Base-by-base conservation (phyloP, 2,888 invertebrate species). In the Conus canariensis region DNA sequence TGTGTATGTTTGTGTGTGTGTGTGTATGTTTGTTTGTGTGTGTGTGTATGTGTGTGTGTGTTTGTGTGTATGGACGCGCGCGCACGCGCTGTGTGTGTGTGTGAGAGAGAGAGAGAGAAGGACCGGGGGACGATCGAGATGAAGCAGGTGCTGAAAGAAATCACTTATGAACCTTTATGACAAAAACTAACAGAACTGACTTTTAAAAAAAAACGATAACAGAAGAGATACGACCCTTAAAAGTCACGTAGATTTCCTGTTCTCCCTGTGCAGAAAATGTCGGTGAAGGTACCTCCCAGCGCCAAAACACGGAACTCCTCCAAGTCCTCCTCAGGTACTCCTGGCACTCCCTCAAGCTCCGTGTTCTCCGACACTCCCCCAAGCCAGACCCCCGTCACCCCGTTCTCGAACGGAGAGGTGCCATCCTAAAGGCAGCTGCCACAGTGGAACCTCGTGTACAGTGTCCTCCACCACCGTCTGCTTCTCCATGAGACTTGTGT, bases 221-320 rank as follows among this genome's bases (percentile, higher is more conserved):
- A 45, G 45, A 45, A 45, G 45, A 45, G 45, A 45, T 45, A 45
- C 45, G 45, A 45, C 45, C 45, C 45, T 45, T 45, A 45, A 45
- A 45, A 45, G 45, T 45, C 45, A 45, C 45, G 2, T 45, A 45
- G 45, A 45, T 2, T 64, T 64, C 3, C 16, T 64, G 64, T 64
- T 64, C 45, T 45, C 45, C 45, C 6, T 64, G 64, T 87, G 22
- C 70, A 89, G 85, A 67, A 56, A 30, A 83, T 89, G 25, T 83
- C 83, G 19, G 89, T 89, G 74, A 89, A 89, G n/a, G 89, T 89
- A 5, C 89, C 89, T 6, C 89, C 89, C 59, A 89, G 89, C 85
- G 70, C 89, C 89, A 85, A 74, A 85, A 89, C 89, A 14, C 30
- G 89, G 30, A 70, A 14, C 89, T 74, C 85, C 82, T 85, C 83